Evolutionary conservation across 1,140 invertebrate species (phyloP).

Genomic region (Pectinophora gossypiella): DNA sequence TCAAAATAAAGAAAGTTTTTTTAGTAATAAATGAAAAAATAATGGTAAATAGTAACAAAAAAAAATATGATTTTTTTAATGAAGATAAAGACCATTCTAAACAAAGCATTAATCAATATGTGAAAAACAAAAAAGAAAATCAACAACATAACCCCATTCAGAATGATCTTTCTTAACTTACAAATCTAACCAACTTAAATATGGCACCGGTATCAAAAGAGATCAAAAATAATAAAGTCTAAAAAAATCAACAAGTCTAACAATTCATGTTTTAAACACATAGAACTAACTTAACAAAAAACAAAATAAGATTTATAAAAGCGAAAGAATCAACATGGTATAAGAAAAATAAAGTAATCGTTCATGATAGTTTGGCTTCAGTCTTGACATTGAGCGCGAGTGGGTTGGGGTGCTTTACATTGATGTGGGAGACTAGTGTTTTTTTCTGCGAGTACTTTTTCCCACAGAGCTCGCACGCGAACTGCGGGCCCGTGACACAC

Average conservation of each 20-base stretch:
- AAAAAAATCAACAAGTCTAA: conserved; percentile 18
- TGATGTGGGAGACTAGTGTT: conserved; percentile 65
- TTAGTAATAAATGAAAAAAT: too few species aligned
- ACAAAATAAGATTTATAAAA: not conserved
- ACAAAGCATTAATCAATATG: too few species aligned
- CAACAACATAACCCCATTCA: too few species aligned
- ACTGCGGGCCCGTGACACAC: conserved; percentile 70
- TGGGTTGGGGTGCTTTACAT: conserved; percentile 49
- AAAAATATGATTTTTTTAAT: not conserved
- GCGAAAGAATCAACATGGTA: conserved; percentile 7
- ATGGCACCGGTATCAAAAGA: not conserved
- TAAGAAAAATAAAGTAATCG: conserved; percentile 13
- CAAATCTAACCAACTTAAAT: not conserved
- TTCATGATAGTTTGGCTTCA: conserved; percentile 1
- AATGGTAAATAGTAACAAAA: not conserved
- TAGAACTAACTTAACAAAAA: conserved; percentile 1
- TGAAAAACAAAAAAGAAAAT: too few species aligned
- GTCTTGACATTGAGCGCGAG: not conserved
- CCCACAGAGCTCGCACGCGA: conserved; percentile 62
- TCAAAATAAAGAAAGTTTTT: conserved; percentile 1
- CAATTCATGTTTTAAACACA: conserved; percentile 48
- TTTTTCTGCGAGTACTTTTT: conserved; percentile 68
- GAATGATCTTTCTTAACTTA: not conserved
- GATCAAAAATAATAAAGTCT: not conserved
- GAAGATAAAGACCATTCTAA: conserved; percentile 1